Conservation (phyloP, 2,888 invertebrate species). For the Apotomis capreana region DNA sequence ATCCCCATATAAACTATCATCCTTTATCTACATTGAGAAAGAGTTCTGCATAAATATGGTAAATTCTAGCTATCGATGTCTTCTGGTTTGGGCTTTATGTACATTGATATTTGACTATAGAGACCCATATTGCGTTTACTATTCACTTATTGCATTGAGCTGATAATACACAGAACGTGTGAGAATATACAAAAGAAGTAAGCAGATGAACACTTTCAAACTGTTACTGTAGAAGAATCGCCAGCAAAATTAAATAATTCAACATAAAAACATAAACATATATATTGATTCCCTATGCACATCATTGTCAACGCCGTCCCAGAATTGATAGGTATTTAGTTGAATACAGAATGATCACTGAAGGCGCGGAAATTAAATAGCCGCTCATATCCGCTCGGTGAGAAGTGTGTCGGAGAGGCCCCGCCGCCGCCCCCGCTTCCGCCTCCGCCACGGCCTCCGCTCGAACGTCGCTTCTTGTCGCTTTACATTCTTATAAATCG, state of each 20-base stretch:
- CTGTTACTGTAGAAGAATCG: neutral
- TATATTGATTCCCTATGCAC: slow-evolving; percentile 11
- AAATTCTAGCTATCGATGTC: no score
- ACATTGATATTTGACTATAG: no score
- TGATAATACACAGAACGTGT: no score
- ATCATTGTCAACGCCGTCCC: slow-evolving; percentile 41
- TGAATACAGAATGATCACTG: slow-evolving; percentile 73
- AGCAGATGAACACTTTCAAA: no score
- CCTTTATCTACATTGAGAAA: neutral
- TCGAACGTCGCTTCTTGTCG: neutral
- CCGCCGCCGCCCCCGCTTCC: slow-evolving; percentile 29
- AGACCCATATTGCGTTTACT: no score
- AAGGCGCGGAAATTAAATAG: slow-evolving; percentile 81
- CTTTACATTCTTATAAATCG: slow-evolving; percentile 10
- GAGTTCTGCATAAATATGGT: neutral
- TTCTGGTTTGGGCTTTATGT: no score
- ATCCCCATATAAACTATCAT: neutral
- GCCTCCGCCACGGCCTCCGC: slow-evolving; percentile 12
- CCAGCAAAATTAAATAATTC: neutral
- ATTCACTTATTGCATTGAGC: no score
- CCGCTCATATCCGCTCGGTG: slow-evolving; percentile 74
- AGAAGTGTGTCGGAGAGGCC: slow-evolving; percentile 57
- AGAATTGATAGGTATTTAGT: slow-evolving; percentile 58
- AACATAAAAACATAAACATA: neutral
- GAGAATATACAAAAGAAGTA: no score